Evolutionary conservation across 1,140 invertebrate species (phyloP), one percentile per base, ranked within the genome.

Genomic region (Lepidurus arcticus): DNA sequence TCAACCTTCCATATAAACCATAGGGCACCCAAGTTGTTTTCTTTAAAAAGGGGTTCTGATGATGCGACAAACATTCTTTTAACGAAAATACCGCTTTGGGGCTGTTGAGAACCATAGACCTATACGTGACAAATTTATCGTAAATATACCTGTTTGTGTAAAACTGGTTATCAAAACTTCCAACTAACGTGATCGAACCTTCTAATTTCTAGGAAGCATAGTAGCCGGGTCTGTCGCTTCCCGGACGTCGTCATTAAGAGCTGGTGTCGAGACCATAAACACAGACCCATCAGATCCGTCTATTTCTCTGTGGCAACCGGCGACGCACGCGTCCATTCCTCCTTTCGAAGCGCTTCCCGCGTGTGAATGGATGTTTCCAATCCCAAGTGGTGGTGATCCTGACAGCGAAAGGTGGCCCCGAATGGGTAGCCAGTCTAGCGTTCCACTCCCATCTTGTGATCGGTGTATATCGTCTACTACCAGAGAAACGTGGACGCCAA

Each of bases 371-470:
- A 65, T 21, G 13, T 65, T 65, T 21, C 53, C 53, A 65, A 13
- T 21, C 21, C n/a, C 53, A 65, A 65, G 53, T 65, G 53, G 53
- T 7, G 53, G 53, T 65, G 53, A 65, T 65, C 53, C 21, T 21
- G 53, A 65, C 53, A 65, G 53, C 16, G 53, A 65, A 65, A 65
- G 53, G 53, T 65, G 53, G 53, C 16, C 53, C 53, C 53, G 53
- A 65, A 65, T 65, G 53, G 53, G 53, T 65, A 65, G 53, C 21
- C 53, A 65, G 53, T 65, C 53, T 9, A 65, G 53, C 53, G 21
- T 65, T 65, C 53, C 53, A 21, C 53, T 65, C n/a, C 16, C 53
- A 21, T 65, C 53, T 65, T 65, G 53, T 21, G 53, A 65, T 21
- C 53, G 53, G 53, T 65, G 53, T 65, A 21, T 65, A 65, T 65